Evolutionary conservation across 92 coral and sea anemone genomes (phyloP), one percentile per base, ranked within the genome.

Genomic region (Siderastrea siderea): DNA sequence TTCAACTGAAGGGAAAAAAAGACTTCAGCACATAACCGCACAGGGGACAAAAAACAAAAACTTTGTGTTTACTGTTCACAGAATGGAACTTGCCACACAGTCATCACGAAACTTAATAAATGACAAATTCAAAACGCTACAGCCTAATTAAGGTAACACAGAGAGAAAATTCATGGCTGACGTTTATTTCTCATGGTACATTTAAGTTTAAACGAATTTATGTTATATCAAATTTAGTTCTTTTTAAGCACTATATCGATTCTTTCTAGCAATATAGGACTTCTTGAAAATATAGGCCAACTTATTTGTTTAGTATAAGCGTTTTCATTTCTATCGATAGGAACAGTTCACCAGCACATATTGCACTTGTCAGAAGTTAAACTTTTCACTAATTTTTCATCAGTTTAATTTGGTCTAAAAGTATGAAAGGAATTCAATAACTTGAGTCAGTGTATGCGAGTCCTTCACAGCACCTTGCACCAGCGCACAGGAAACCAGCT

Each of bases 391-490:
- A 46, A 14, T 19, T 12, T 4, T 44, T 3, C 15, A 3, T 7
- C 63, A 2, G 53, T 4, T 17, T 67, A 68, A 45, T 2, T 53
- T 64, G 52, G 3, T 4, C 38, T 66, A 50, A 68, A 52, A 16
- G 83, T 49, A 68, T 51, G 66, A 47, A 5, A 45, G 60, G 52
- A 55, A 47, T 69, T 16, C 11, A 70, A 13, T 82, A 66, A 17
- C 45, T 10, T 53, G 9, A 55, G 46, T 17, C 77, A 58, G n/a
- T 69, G 86, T 68, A 55, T 45, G 66, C 52, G 52, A 53, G 57
- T 57, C 44, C 63, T 47, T 58, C 86, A 47, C 78, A 54, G 63
- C 78, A 82, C 86, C 68, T 47, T 70, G 86, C 86, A 82, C 73
- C 86, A 82, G 16, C 8, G 86, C 86, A 82, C 69, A 26, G 47